phyloP scores from a whole-genome alignment of 2,113 vertebrate species.

The Daphoenositta chrysoptera region DNA sequence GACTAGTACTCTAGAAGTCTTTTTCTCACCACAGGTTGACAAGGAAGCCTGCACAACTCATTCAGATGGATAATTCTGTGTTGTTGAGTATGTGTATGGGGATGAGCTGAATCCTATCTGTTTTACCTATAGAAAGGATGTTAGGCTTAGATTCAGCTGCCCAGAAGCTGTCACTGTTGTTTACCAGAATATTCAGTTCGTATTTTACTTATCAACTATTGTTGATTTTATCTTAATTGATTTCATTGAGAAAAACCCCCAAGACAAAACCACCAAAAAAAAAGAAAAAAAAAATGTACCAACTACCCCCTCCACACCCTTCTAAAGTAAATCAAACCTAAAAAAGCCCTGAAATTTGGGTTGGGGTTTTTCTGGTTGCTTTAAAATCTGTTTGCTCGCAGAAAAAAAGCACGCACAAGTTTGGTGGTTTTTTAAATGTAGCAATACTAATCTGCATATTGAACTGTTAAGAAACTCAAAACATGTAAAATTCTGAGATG shows the following conservation, averaged over 20 bases:
- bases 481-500: not conserved
- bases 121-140: not conserved
- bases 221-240: not conserved
- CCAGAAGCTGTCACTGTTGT: not conserved
- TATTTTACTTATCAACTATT: not conserved
- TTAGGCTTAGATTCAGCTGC: not conserved
- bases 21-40: not conserved
- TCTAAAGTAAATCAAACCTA: not conserved
- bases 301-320: not conserved
- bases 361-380: not conserved
- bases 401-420: not conserved
- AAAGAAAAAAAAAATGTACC: not conserved
- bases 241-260: not conserved
- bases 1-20: not conserved
- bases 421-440: no score
- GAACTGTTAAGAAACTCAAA: not conserved
- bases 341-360: accelerated
- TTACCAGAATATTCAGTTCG: not conserved
- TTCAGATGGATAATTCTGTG: not conserved
- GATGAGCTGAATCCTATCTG: not conserved
- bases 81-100: not conserved
- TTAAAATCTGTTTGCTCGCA: not conserved
- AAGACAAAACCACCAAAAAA: not conserved
- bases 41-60: not conserved
- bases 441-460: no score